Conservation (phyloP, 2,797 vertebrate genomes). For the Micromesistius poutassou region DNA sequence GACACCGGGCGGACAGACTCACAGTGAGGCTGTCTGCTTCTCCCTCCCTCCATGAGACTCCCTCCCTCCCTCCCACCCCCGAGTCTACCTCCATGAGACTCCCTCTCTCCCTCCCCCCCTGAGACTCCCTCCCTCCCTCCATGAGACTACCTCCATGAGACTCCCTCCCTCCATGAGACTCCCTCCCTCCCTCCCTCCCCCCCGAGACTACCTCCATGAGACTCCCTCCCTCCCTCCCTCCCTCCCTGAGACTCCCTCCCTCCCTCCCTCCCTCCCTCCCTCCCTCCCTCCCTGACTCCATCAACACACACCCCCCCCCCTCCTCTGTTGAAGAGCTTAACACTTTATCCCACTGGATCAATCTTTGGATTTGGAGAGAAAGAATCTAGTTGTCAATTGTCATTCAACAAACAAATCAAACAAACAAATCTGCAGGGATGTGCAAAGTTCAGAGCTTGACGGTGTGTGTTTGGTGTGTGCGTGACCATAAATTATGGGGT, state of each 20-base stretch:
- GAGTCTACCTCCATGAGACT: not conserved
- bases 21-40: conserved; percentile 5
- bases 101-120: no score
- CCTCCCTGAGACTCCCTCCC: not conserved
- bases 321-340: conserved; percentile 16
- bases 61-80: not conserved
- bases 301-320: conserved; percentile 6
- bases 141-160: no score
- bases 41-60: conserved; percentile 5
- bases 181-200: no score
- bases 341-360: conserved; percentile 33
- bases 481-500: no score
- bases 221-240: no score
- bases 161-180: no score
- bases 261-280: conserved; percentile 5
- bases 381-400: conserved; percentile 44
- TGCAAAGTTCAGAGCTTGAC: conserved; percentile 41
- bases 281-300: not conserved
- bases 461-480: not conserved
- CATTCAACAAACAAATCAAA: conserved; percentile 38
- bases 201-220: no score
- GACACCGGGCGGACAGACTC: conserved; percentile 29
- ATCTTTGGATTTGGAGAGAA: conserved; percentile 47
- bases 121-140: not conserved
- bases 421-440: conserved; percentile 36